A percentile compares a stretch with the other conserved stretches of the same genome.
phyloP scores from a whole-genome alignment of 1,140 invertebrate species.

The Cyphomyrmex costatus region DNA sequence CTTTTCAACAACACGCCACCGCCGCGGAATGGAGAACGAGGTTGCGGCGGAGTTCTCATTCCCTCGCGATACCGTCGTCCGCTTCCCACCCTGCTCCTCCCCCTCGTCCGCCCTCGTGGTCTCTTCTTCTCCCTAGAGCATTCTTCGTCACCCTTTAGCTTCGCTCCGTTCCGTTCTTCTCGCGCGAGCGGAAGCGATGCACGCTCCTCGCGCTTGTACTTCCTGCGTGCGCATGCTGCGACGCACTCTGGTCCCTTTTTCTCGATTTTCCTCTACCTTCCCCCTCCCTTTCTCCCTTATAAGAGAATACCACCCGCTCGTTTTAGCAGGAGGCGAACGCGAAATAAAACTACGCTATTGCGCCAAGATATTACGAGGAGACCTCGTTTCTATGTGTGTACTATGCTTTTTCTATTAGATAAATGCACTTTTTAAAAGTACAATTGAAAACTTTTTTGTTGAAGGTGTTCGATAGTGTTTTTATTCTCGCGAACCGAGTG shows the following conservation, averaged over 20 bases:
- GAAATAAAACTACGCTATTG: slow-evolving; percentile 15
- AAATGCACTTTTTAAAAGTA: neutral
- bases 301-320: neutral
- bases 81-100: neutral
- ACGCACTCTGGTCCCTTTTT: slow-evolving; percentile 20
- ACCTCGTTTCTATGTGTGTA: neutral
- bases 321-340: neutral
- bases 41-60: slow-evolving; percentile 73
- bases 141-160: slow-evolving; percentile 49
- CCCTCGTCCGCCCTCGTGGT: neutral
- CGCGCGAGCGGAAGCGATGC: slow-evolving; percentile 12
- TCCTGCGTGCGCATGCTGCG: slow-evolving; percentile 22
- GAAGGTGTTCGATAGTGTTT: neutral
- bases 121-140: slow-evolving; percentile 34
- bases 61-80: slow-evolving; percentile 65
- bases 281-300: neutral
- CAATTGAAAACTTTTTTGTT: neutral
- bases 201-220: slow-evolving; percentile 26
- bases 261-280: neutral
- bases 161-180: neutral
- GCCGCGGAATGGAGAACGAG: slow-evolving; percentile 74
- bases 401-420: slow-evolving; percentile 5
- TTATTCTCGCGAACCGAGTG: neutral
- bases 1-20: slow-evolving; percentile 69
- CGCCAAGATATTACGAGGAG: slow-evolving; percentile 12